phyloP scores from a whole-genome alignment of 2,888 invertebrate species.

The Drepanosiphum platanoidis region DNA sequence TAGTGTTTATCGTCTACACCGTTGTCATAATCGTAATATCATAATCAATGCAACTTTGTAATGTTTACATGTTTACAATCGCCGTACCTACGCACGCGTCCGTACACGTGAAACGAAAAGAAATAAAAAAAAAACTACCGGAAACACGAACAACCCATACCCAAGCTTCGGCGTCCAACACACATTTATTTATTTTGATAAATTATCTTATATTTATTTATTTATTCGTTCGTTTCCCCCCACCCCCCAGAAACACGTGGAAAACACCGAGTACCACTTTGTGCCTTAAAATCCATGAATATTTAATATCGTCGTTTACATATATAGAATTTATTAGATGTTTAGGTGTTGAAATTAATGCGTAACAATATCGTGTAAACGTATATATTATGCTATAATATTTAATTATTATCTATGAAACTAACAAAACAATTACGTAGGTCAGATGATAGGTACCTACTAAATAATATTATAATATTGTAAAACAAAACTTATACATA shows the following conservation, averaged over 20 bases:
- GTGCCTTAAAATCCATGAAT: constrained; percentile 17
- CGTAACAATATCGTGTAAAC: neutral
- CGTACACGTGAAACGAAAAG: neutral
- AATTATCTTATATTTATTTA: constrained; percentile 46
- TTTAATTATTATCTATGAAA: constrained; percentile 1
- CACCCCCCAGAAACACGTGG: neutral
- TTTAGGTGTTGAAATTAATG: constrained; percentile 40
- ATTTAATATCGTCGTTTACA: neutral
- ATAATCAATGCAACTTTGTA: neutral
- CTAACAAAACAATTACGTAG: constrained; percentile 38
- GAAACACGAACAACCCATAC: no score
- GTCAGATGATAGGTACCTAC: constrained; percentile 10
- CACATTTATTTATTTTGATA: constrained; percentile 19
- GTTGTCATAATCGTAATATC: neutral
- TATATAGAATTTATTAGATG: constrained; percentile 16
- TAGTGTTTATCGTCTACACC: neutral
- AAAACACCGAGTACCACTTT: neutral
- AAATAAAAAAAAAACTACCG: neutral
- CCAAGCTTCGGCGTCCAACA: neutral
- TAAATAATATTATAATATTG: constrained; percentile 14
- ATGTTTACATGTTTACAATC: neutral
- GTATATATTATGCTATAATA: neutral
- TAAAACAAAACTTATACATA: constrained; percentile 11
- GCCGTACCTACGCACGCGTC: neutral
- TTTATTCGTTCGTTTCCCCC: neutral